phyloP scores from a whole-genome alignment of 2,888 invertebrate genomes.

The Tetropium fuscum region DNA sequence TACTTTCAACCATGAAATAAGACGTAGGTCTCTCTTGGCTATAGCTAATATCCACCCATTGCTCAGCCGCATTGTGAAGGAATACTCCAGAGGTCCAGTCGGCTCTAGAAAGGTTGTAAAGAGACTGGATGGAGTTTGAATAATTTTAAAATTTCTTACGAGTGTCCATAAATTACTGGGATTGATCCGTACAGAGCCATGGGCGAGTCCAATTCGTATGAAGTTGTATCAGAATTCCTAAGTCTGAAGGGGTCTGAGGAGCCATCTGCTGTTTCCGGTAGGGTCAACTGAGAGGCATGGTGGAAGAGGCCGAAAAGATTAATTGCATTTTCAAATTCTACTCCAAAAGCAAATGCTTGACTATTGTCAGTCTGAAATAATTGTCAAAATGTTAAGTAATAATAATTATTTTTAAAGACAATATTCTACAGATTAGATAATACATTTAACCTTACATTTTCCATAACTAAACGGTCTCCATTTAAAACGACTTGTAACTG shows the following conservation, averaged over 20 bases:
- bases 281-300: conserved; percentile 88
- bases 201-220: conserved; percentile 88
- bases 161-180: conserved; percentile 92
- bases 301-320: conserved; percentile 77
- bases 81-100: conserved; percentile 43
- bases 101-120: no score
- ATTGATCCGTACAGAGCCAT: conserved; percentile 76
- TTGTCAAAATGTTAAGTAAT: no score
- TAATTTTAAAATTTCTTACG: conserved; percentile 74
- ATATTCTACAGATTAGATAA: no score
- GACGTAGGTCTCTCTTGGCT: conserved; percentile 69
- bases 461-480: no score
- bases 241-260: conserved; percentile 89
- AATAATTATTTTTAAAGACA: no score
- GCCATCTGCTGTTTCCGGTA: conserved; percentile 78
- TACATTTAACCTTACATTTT: no score
- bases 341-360: conserved; percentile 46
- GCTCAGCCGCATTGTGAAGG: conserved; percentile 93
- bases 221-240: conserved; percentile 85
- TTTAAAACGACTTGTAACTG: no score
- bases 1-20: conserved; percentile 95
- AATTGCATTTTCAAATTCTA: conserved; percentile 38
- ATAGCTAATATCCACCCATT: conserved; percentile 87
- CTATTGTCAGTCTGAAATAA: conserved; percentile 40
- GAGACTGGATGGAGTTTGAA: no score